These are phyloP conservation scores for Oscheius sp. DNA, from an alignment of 2,888 invertebrate species.

Conservation along the genomic window DNA sequence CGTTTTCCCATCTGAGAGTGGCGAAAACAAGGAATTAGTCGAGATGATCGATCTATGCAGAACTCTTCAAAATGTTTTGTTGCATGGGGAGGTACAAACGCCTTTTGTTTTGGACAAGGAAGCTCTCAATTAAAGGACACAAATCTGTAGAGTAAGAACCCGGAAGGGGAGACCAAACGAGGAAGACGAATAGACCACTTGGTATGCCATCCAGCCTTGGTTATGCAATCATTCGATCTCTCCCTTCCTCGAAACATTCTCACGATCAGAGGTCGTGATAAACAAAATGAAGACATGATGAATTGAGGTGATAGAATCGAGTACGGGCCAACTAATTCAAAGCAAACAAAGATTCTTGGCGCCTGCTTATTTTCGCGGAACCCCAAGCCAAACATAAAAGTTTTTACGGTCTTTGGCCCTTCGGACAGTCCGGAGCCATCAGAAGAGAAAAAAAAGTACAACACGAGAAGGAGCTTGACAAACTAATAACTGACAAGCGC, in stretches of 20 bases:
- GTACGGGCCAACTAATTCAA: slow-evolving; percentile 10
- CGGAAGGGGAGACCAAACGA: background rate
- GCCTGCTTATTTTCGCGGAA: slow-evolving; percentile 4
- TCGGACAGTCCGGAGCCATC: background rate
- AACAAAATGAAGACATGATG: no score
- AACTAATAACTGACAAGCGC: background rate
- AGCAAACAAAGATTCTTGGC: slow-evolving; percentile 10
- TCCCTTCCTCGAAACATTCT: background rate
- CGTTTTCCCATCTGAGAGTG: background rate
- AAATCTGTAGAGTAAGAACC: background rate
- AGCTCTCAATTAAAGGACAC: no score
- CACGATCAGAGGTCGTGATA: no score
- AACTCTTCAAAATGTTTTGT: background rate
- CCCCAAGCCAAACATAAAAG: background rate
- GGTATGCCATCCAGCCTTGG: background rate
- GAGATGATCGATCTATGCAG: background rate
- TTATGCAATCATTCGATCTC: background rate
- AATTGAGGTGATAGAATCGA: background rate
- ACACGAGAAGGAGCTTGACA: background rate
- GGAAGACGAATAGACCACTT: background rate
- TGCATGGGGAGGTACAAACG: no score
- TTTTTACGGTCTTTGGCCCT: background rate
- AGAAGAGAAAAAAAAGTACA: background rate
- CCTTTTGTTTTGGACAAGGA: no score
- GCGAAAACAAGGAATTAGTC: background rate